These are phyloP conservation scores for Mormyrus lacerda DNA, from an alignment of 2,113 vertebrate species.

Conservation along the genomic window DNA sequence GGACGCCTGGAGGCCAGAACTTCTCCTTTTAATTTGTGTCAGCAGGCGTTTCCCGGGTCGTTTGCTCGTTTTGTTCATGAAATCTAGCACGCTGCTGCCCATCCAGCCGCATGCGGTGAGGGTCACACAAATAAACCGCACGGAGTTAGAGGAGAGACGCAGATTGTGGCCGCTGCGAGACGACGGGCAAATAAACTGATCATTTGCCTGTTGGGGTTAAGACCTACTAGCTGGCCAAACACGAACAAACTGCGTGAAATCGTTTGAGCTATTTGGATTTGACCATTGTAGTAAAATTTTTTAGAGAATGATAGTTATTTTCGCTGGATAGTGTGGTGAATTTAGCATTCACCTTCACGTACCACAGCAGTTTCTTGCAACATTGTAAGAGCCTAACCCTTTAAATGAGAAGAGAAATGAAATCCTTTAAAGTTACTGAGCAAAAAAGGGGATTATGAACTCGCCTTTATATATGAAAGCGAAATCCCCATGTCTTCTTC, in stretches of 20 bases:
- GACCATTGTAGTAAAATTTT: neutral
- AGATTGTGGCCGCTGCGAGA: neutral
- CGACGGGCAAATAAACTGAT: neutral
- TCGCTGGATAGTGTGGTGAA: neutral
- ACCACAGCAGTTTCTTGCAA: conserved; percentile 28
- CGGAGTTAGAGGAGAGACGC: neutral
- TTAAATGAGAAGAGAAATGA: conserved; percentile 61
- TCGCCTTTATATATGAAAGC: conserved; percentile 65
- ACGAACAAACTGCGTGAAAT: neutral
- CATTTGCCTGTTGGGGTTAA: neutral
- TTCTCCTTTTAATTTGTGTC: conserved; percentile 11
- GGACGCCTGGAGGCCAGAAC: neutral
- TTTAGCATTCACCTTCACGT: neutral
- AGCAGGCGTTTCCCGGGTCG: conserved; percentile 8
- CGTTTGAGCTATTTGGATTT: neutral
- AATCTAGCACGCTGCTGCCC: conserved; percentile 39
- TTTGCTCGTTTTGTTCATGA: conserved; percentile 23
- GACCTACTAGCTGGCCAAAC: neutral
- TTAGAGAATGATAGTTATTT: neutral
- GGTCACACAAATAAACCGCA: neutral
- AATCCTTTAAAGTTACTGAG: conserved; percentile 70
- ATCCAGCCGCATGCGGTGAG: conserved; percentile 26
- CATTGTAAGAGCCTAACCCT: conserved; percentile 56
- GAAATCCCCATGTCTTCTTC: conserved; percentile 68
- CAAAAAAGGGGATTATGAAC: conserved; percentile 64